phyloP scores from a whole-genome alignment of 2,113 vertebrate species.

The Rhineura floridana region DNA sequence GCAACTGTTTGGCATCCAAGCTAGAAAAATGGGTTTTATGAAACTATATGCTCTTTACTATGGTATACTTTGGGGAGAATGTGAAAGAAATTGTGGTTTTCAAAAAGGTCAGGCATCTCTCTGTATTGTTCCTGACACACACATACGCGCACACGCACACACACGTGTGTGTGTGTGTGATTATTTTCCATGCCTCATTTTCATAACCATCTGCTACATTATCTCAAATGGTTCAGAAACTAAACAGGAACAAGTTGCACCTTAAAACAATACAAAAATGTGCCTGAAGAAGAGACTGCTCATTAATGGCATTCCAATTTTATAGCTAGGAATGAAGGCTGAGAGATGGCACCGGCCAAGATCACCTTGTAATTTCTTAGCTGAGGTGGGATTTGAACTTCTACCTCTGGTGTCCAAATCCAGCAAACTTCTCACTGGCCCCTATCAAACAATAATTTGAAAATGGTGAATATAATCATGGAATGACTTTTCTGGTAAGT shows the following conservation, averaged over 20 bases:
- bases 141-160: neutral
- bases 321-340: neutral
- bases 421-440: neutral
- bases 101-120: neutral
- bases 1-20: neutral
- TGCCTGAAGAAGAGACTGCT: neutral
- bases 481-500: slow-evolving; percentile 15
- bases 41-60: neutral
- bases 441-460: slow-evolving; percentile 29
- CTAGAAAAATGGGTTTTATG: neutral
- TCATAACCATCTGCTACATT: rapidly evolving
- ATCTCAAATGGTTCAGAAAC: neutral
- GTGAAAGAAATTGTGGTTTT: neutral
- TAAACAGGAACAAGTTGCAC: rapidly evolving
- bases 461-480: slow-evolving; percentile 18
- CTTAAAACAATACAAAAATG: neutral
- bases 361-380: neutral
- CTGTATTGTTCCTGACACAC: neutral
- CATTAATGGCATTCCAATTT: neutral
- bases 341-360: neutral
- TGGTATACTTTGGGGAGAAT: neutral
- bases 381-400: neutral
- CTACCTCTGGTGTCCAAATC: neutral
- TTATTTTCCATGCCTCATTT: neutral
- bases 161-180: neutral